These are phyloP conservation scores for Rhopalosiphum padi DNA, from an alignment of 1,140 invertebrate genomes.

Conservation along the genomic window DNA sequence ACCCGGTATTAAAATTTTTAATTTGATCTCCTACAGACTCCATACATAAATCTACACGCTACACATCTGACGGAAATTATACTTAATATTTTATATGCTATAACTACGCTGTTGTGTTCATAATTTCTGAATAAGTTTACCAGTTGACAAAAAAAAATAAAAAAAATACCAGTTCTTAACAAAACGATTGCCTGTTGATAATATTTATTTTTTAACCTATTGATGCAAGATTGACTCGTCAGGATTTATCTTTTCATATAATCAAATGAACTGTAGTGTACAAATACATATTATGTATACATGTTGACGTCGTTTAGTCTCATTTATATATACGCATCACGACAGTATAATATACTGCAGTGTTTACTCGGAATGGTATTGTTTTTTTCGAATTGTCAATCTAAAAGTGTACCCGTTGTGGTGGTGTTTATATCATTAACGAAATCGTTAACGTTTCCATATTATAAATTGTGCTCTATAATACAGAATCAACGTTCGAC, in stretches of 20 bases:
- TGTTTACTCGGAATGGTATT: constrained; percentile 23
- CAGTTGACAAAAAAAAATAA: background rate
- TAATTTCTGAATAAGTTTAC: background rate
- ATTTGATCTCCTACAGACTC: background rate
- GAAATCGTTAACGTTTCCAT: constrained; percentile 18
- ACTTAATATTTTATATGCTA: background rate
- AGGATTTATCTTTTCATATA: constrained; percentile 33
- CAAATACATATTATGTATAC: background rate
- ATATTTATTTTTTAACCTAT: background rate
- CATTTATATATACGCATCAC: constrained; percentile 11
- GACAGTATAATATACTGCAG: background rate
- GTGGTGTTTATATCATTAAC: background rate
- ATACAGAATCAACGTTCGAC: background rate
- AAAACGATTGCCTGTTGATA: constrained; percentile 11
- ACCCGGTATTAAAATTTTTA: background rate
- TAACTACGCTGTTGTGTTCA: background rate
- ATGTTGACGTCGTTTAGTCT: constrained; percentile 5
- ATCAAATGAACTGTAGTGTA: constrained; percentile 6
- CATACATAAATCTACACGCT: background rate
- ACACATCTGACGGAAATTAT: background rate
- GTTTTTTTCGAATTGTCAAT: constrained; percentile 17
- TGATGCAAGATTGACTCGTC: constrained; percentile 22
- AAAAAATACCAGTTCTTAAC: background rate
- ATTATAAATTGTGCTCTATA: background rate
- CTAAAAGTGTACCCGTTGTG: constrained; percentile 7